A percentile compares a stretch with the other conserved stretches of the same genome.
phyloP scores from a whole-genome alignment of 1,140 invertebrate genomes.

The Sweltsa coloradensis region DNA sequence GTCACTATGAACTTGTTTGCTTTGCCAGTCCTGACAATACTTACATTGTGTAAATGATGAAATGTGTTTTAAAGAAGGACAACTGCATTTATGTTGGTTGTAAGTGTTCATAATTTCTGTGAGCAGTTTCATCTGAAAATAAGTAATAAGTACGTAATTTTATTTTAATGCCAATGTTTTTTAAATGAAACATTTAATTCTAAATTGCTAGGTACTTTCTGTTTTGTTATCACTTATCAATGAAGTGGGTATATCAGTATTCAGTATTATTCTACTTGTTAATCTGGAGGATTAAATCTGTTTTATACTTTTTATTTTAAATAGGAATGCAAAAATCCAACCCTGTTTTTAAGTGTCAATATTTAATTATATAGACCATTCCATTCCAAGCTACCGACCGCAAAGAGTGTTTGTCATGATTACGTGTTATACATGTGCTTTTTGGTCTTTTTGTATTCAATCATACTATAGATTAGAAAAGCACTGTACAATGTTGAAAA shows the following conservation, averaged over 20 bases:
- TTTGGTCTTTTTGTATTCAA: slow-evolving; percentile 9
- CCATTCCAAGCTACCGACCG: neutral
- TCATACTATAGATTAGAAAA: slow-evolving; percentile 4
- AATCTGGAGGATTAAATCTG: neutral
- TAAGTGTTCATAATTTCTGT: neutral
- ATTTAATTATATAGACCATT: too few species aligned
- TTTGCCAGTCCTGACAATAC: neutral
- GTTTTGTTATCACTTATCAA: neutral
- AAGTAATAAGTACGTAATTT: neutral
- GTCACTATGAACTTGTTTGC: neutral
- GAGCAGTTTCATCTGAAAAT: neutral
- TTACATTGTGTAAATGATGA: neutral
- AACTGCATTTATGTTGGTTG: neutral
- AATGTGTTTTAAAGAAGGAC: neutral
- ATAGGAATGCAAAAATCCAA: neutral
- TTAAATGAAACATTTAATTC: neutral
- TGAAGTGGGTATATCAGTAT: neutral
- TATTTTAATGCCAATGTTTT: neutral
- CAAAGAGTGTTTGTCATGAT: slow-evolving; percentile 3
- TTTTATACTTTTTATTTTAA: neutral
- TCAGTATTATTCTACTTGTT: neutral
- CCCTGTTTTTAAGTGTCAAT: too few species aligned
- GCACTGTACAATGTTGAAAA: slow-evolving; percentile 14
- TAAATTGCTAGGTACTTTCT: neutral
- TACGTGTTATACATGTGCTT: slow-evolving; percentile 10